Conservation (phyloP, 23 tunicate genomes). For the Phallusia fumigata region DNA sequence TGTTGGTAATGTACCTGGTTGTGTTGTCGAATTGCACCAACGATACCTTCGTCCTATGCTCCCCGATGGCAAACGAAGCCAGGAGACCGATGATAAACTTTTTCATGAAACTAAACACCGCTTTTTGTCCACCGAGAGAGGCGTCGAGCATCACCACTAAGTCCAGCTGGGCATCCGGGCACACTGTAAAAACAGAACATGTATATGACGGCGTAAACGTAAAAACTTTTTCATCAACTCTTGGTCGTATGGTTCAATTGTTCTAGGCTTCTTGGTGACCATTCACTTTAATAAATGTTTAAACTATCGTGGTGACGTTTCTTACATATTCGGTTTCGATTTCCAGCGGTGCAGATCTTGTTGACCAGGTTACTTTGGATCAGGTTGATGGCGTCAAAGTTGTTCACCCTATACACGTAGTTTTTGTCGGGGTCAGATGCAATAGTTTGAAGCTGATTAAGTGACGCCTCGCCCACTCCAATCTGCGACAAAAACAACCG, state of each 20-base stretch:
- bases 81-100: constrained; percentile 25
- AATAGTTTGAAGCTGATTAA: constrained; percentile 34
- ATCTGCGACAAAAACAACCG: constrained; percentile 25
- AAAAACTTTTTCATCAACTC: no score
- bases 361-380: constrained; percentile 33
- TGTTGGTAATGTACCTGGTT: constrained; percentile 3
- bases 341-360: constrained; percentile 59
- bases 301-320: no score
- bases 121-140: constrained; percentile 22
- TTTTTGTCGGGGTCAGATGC: constrained; percentile 71
- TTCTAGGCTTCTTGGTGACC: no score
- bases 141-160: constrained; percentile 51
- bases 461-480: constrained; percentile 79
- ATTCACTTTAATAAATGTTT: no score
- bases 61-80: constrained; percentile 29
- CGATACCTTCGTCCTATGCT: constrained; percentile 1
- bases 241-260: no score
- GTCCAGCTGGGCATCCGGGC: constrained; percentile 66
- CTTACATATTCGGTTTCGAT: constrained; percentile 22
- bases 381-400: constrained; percentile 69
- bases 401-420: constrained; percentile 47
- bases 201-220: no score
- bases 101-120: constrained; percentile 29
- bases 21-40: constrained; percentile 25
- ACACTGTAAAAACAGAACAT: constrained; percentile 35